Percentiles rank a stretch among this genome's conserved stretches.
These are phyloP conservation scores for Hypocryptadius cinnamomeus DNA, from an alignment of 2,113 vertebrate genomes.

Conservation along the genomic window DNA sequence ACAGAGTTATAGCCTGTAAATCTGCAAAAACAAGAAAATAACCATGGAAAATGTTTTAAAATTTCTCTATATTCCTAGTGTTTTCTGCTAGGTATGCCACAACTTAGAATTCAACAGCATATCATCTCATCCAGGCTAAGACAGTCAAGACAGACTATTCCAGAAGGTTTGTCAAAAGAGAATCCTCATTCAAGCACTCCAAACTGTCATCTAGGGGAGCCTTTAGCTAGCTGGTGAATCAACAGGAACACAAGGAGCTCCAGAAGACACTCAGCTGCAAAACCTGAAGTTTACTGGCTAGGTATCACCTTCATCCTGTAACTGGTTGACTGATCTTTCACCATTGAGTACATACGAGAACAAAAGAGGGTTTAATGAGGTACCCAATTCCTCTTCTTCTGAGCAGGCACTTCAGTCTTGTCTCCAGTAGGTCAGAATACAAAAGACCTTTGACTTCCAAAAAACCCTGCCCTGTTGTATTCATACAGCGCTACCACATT, in stretches of 20 bases:
- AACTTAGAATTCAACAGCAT: not conserved
- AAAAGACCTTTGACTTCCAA: not conserved
- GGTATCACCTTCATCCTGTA: not conserved
- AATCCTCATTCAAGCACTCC: not conserved
- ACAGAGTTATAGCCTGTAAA: not conserved
- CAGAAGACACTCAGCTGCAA: not conserved
- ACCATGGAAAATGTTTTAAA: not conserved
- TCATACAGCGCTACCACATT: not conserved
- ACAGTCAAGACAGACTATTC: not conserved
- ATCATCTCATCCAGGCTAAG: not conserved
- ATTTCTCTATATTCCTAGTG: not conserved
- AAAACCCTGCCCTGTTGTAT: not conserved
- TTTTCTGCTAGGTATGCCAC: not conserved
- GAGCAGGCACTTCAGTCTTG: not conserved
- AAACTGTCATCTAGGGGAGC: not conserved
- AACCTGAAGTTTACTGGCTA: not conserved
- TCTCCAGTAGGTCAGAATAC: not conserved
- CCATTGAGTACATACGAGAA: not conserved
- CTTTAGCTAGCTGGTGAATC: not conserved
- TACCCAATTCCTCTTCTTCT: not conserved
- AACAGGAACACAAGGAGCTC: not conserved
- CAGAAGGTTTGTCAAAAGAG: not conserved
- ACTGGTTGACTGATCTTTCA: not conserved
- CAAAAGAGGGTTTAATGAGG: not conserved
- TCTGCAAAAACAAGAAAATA: not conserved